Evolutionary conservation across 2,797 vertebrate species (phyloP).

Genomic region (Lithobates pipiens): DNA sequence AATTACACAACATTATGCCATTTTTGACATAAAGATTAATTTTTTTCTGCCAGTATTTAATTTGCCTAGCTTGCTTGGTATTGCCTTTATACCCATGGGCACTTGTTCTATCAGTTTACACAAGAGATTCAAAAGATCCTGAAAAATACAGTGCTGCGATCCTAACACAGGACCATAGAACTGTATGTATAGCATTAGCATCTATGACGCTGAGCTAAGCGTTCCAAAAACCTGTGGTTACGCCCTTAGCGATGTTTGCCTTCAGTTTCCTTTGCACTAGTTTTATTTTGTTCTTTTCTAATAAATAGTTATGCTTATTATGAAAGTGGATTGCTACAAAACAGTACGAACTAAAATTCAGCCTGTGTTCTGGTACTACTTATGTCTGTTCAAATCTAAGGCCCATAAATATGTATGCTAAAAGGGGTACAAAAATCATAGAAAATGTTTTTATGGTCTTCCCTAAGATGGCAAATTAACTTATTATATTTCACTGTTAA

Average conservation of each 20-base stretch:
- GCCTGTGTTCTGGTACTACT: neutral
- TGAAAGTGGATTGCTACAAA: neutral
- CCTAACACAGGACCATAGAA: neutral
- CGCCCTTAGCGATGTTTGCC: neutral
- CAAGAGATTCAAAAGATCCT: neutral
- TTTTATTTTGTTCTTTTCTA: neutral
- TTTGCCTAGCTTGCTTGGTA: neutral
- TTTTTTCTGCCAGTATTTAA: neutral
- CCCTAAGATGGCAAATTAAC: neutral
- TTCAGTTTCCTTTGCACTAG: conserved; percentile 3
- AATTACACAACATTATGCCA: conserved; percentile 62
- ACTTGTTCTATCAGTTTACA: neutral
- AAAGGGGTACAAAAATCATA: neutral
- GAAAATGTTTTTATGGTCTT: neutral
- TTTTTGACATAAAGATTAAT: neutral
- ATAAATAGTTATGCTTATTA: neutral
- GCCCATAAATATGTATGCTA: neutral
- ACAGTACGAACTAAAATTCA: neutral
- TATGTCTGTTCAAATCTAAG: neutral
- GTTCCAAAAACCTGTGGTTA: neutral
- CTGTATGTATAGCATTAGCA: neutral
- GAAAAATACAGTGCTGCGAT: neutral
- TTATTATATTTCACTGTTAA: neutral
- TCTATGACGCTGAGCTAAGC: neutral
- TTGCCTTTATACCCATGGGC: neutral